Conservation (phyloP, 1,140 invertebrate species). For the Odontomachus brunneus region DNA sequence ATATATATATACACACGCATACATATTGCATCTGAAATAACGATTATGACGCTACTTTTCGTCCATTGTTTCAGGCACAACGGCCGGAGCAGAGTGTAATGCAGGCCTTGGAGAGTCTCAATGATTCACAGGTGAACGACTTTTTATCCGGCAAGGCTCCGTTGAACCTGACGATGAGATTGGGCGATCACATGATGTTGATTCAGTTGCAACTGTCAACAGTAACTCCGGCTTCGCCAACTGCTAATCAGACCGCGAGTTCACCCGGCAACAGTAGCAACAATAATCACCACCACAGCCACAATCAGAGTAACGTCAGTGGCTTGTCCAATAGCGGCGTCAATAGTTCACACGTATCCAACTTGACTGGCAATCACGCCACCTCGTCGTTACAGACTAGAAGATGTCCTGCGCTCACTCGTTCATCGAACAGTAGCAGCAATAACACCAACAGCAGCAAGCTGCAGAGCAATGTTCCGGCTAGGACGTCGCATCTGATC, state of each 20-base stretch:
- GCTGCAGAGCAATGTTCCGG: constrained; percentile 56
- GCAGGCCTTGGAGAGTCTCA: constrained; percentile 96
- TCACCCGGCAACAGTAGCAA: constrained; percentile 11
- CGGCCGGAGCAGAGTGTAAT: constrained; percentile 96
- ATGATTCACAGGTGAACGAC: constrained; percentile 96
- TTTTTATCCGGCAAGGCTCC: constrained; percentile 97
- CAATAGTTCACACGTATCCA: constrained; percentile 57
- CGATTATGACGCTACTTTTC: background rate
- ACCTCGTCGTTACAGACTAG: constrained; percentile 67
- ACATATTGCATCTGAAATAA: constrained; percentile 18
- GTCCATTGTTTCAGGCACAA: constrained; percentile 90
- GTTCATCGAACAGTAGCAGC: constrained; percentile 38
- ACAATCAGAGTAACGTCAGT: background rate
- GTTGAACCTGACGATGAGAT: constrained; percentile 96
- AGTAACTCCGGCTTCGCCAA: constrained; percentile 86
- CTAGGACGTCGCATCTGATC: constrained; percentile 74
- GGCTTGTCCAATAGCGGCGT: constrained; percentile 48
- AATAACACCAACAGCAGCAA: background rate
- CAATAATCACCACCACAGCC: background rate
- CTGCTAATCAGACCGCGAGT: constrained; percentile 49
- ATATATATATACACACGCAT: too few relatives aligned
- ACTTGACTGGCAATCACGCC: constrained; percentile 50
- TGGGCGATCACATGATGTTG: constrained; percentile 98
- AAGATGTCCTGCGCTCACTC: constrained; percentile 67
- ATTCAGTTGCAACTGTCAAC: constrained; percentile 97